Evolutionary conservation across 1,140 invertebrate genomes (phyloP), one percentile per base, ranked within the genome.

Genomic region (Musca vetustissima): DNA sequence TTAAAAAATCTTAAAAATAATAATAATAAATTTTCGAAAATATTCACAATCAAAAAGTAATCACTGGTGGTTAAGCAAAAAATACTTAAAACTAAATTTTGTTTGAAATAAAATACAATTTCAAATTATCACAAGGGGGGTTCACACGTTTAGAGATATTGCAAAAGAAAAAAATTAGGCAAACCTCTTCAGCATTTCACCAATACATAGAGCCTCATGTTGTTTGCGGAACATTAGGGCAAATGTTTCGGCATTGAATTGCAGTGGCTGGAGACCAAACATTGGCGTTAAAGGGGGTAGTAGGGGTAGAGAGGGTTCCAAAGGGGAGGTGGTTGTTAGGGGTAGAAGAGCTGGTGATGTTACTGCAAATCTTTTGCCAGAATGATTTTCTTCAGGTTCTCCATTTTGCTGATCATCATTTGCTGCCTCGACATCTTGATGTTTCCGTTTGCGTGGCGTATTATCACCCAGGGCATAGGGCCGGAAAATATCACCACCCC

Each of bases 211-310:
- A 9, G 53, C 53, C 4, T 22, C 53, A 6, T 22, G 24, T 28
- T 57, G 53, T 15, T 25, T 57, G 15, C 28, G 53, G 3, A 57
- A 57, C 15, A 57, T 57, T 57, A 57, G 25, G 22, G 53, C 53
- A 57, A 57, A 57, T n/a, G 53, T 57, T 57, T 57, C 24, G 22
- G 53, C 11, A 57, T 57, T 57, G 9, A 57, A 57, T 28, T 57
- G 36, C 11, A 43, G 6, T 13, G 4, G 36, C 11, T 43, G 36
- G 6, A 13, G 7, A 2, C 36, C 36, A 43, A 43, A 43, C 13
- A 43, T 13, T 8, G 28, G 28, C 8, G 28, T 8, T 1, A 43
- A 43, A 11, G 36, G 11, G 6, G 53, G 22, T 11, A 8, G 53
- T 32, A 24, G 53, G 3, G 53, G 15, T 24, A 22, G 52, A 1